Base-by-base conservation (phyloP, 2,797 vertebrate genomes). In the Gymnocypris eckloni region DNA sequence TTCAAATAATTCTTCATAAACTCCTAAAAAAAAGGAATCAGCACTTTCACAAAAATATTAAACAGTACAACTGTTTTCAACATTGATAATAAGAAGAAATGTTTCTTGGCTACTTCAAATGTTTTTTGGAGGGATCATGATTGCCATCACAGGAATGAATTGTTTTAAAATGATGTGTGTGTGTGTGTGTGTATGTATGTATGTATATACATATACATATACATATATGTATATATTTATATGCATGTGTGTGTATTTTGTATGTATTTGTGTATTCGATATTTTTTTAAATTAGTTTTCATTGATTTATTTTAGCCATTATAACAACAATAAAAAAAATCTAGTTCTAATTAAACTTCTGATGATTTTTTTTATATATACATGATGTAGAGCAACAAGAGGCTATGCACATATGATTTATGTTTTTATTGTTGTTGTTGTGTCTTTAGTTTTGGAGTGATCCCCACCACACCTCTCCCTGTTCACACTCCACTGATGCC, bases 401-500 rank as follows among this genome's bases (percentile, higher is more conserved):
- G 9, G 3, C 48, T 10, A 28, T 50, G 3, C n/a, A n/a, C 39
- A 13, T 6, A 39, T 18, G 2, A 13, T 66, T 66, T 66, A 12
- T 33, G 7, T 18, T 0, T 52, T 52, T 39, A 6, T 41, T 41
- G 4, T 39, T 33, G 15, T 76, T 43, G 18, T 10, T 41, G 28
- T 79, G 69, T 67, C 7, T 85, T 1, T 84, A 99, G 98, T 93
- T 99, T 99, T 1, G 98, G 98, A 6, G 93, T 99, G 91, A 99
- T 99, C 86, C 98, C 98, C 2, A 99, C 98, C 91, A 97, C 97
- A 59, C 97, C 98, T 0, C 85, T 99, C 91, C 96, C 97, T 59
- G 90, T 99, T 86, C 98, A 99, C 92, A 98, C 98, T 43, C 98
- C 98, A 1, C 95, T 99, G 92, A 99, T 99, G 97, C 98, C 98